These are phyloP conservation scores for Ictidomys tridecemlineatus DNA, from an alignment of 2,113 vertebrate species.

Conservation along the genomic window DNA sequence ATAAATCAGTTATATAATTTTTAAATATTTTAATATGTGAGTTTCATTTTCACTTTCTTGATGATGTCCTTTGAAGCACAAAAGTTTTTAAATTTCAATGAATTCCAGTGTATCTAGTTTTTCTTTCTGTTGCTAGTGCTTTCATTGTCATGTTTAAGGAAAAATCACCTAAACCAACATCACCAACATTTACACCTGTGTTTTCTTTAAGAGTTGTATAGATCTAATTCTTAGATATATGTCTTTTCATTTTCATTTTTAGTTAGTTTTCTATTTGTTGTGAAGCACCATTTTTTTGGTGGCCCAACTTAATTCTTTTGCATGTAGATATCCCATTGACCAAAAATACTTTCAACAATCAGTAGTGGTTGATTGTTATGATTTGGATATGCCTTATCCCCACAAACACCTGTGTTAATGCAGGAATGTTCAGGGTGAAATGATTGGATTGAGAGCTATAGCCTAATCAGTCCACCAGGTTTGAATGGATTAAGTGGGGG, in stretches of 20 bases:
- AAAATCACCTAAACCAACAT: not conserved
- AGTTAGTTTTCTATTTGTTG: conserved; percentile 11
- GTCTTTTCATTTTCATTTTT: conserved; percentile 4
- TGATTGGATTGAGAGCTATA: no score
- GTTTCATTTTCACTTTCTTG: not conserved
- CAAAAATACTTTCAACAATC: not conserved
- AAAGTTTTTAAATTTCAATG: not conserved
- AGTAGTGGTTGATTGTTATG: not conserved
- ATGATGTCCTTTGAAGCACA: not conserved
- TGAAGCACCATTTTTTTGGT: not conserved
- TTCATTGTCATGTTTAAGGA: conserved; percentile 27
- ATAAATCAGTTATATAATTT: not conserved
- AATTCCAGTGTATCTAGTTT: not conserved
- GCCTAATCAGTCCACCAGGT: no score
- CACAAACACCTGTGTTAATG: no score
- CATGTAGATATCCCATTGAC: not conserved
- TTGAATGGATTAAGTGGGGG: no score
- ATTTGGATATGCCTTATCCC: no score
- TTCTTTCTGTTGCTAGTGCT: not conserved
- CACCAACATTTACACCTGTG: not conserved
- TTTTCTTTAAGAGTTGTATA: not conserved
- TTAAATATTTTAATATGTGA: conserved; percentile 18
- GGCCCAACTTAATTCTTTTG: not conserved
- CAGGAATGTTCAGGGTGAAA: no score
- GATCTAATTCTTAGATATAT: not conserved